phyloP scores from a whole-genome alignment of 2,113 vertebrate species.

The Hemibates koningsi region DNA sequence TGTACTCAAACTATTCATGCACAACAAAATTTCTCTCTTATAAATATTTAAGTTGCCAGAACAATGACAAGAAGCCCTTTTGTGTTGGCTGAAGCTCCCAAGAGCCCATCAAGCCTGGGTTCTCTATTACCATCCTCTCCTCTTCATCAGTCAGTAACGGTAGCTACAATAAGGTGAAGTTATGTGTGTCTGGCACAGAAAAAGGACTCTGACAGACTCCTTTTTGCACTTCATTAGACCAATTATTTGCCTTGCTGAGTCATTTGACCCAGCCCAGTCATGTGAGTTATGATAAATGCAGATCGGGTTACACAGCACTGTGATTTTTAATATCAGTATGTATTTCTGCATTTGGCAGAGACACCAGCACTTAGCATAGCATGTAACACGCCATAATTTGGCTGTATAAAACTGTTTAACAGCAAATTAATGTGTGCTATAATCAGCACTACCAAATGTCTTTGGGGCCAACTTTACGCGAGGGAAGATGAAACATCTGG shows the following conservation, averaged over 20 bases:
- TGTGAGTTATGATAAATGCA: constrained; percentile 42
- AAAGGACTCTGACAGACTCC: constrained; percentile 37
- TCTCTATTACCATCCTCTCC: constrained; percentile 50
- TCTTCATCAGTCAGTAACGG: constrained; percentile 27
- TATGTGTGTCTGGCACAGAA: constrained; percentile 30
- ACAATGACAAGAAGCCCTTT: constrained; percentile 41
- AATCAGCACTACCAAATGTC: constrained; percentile 48
- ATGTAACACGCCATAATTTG: constrained; percentile 1
- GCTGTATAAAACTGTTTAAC: constrained; percentile 26
- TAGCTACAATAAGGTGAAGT: constrained; percentile 32
- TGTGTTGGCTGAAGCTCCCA: constrained; percentile 50
- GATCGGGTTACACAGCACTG: background rate
- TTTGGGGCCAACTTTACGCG: constrained; percentile 33
- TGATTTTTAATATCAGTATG: background rate
- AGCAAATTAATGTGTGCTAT: constrained; percentile 43
- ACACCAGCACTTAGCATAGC: background rate
- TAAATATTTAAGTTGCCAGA: constrained; percentile 59
- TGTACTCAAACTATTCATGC: constrained; percentile 38
- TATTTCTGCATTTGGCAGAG: background rate
- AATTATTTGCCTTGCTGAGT: constrained; percentile 60
- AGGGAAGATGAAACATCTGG: constrained; percentile 57
- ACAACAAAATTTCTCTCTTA: constrained; percentile 29
- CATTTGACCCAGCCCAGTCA: constrained; percentile 48
- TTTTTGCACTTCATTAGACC: constrained; percentile 62
- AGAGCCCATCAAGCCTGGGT: constrained; percentile 40